A percentile compares a stretch with the other conserved stretches of the same genome.
These are phyloP conservation scores for Lamprotornis superbus DNA, from an alignment of 2,113 vertebrate species.

Conservation along the genomic window DNA sequence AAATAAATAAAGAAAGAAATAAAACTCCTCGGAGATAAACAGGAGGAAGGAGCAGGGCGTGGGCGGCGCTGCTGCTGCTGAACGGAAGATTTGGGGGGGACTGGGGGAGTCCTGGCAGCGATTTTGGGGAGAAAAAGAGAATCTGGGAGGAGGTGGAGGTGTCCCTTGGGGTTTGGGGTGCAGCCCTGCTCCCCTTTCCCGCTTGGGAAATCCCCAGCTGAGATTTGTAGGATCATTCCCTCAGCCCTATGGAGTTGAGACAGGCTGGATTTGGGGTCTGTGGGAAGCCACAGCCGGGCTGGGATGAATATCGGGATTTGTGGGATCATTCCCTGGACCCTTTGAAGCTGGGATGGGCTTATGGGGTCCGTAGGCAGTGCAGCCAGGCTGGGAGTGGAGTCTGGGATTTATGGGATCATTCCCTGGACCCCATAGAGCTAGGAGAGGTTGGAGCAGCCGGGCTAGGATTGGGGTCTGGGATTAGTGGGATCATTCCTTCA, in stretches of 20 bases:
- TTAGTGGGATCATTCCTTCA: too few relatives aligned
- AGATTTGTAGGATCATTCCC: not conserved
- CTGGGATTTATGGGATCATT: too few relatives aligned
- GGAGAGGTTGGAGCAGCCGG: too few relatives aligned
- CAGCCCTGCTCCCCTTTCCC: not conserved
- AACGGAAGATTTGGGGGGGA: not conserved
- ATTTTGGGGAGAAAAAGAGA: not conserved
- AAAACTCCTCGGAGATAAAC: not conserved
- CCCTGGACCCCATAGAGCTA: too few relatives aligned
- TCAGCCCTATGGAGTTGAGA: accelerated
- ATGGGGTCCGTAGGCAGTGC: too few relatives aligned
- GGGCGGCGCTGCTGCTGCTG: not conserved
- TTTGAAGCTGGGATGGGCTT: too few relatives aligned
- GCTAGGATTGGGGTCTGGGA: too few relatives aligned
- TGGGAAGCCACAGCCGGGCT: too few relatives aligned
- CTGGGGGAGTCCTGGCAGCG: not conserved
- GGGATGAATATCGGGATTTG: too few relatives aligned
- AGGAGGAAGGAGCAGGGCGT: not conserved
- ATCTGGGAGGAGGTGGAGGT: not conserved
- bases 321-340: not conserved
- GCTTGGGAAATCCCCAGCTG: not conserved
- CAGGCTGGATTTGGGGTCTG: not conserved
- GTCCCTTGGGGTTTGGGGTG: accelerated
- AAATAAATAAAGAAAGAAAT: not conserved
- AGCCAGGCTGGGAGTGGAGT: too few relatives aligned